Evolutionary conservation across 1,140 invertebrate genomes (phyloP).

Genomic region (Apis mellifera): Amel_HAv3.1 CM009934.2:3614001-3614500

Average conservation of each 20-base stretch:
- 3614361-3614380: no score
- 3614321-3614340: not conserved
- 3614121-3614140: not conserved
- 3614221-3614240: slow-evolving; percentile 1
- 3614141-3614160: slow-evolving; percentile 3
- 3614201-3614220: no score
- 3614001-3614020: not conserved
- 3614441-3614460: no score
- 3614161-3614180: slow-evolving; percentile 19
- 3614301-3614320: not conserved
- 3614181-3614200: not conserved
- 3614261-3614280: not conserved
- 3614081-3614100: not conserved
- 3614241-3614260: slow-evolving; percentile 10
- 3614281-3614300: not conserved
- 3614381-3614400: no score
- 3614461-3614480: not conserved
- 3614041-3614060: not conserved
- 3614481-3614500: not conserved
- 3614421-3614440: no score
- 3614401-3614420: no score
- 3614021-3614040: not conserved
- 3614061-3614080: no score
- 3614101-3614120: not conserved
- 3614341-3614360: not conserved